Conservation (phyloP, 1,140 invertebrate species). For the Bombyx mandarina region DNA sequence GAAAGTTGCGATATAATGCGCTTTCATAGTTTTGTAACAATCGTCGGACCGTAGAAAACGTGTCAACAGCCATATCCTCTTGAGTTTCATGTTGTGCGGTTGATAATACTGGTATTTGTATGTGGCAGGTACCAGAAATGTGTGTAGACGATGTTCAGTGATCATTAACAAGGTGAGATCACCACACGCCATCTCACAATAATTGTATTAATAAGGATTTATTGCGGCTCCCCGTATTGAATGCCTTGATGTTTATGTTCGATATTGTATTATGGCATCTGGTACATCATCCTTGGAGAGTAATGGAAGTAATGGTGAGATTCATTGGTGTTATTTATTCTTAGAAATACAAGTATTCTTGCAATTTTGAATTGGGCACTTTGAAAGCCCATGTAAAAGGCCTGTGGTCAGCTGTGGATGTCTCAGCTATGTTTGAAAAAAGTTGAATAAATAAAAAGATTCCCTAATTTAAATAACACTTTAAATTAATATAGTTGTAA, state of each 20-base stretch:
- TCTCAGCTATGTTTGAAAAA: no score
- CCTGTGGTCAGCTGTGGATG: no score
- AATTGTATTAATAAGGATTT: conserved; percentile 2
- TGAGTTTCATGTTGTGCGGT: conserved; percentile 8
- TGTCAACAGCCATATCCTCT: conserved; percentile 49
- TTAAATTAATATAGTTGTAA: no score
- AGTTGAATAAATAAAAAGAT: no score
- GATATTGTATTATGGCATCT: conserved; percentile 66
- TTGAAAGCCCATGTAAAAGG: no score
- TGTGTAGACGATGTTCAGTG: conserved; percentile 13
- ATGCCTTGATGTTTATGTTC: conserved; percentile 15
- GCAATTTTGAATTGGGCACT: no score
- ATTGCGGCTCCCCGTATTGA: neutral
- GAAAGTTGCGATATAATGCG: conserved; percentile 41
- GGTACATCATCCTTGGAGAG: conserved; percentile 68
- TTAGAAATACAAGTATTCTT: no score
- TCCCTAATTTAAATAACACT: no score
- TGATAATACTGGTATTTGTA: conserved; percentile 9
- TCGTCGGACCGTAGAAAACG: conserved; percentile 65
- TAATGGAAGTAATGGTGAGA: conserved; percentile 66
- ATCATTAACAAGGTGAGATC: conserved; percentile 15
- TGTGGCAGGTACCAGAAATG: conserved; percentile 20
- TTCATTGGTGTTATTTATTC: neutral
- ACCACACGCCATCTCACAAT: neutral
- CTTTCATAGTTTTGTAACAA: conserved; percentile 59